Evolutionary conservation across 2,888 invertebrate genomes (phyloP).

Genomic region (Drosophila paracracens): DNA sequence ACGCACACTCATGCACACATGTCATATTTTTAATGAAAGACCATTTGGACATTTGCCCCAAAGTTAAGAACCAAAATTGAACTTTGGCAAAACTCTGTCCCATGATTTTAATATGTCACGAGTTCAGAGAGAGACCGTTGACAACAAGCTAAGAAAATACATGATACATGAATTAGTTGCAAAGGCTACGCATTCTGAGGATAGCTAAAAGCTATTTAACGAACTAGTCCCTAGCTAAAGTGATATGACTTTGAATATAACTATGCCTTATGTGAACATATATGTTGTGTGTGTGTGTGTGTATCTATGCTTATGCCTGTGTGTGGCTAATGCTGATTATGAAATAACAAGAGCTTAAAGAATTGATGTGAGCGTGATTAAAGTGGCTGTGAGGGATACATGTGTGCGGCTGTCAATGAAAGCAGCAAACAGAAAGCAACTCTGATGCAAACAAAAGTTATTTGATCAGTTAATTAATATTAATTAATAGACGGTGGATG

Average conservation of each 20-base stretch:
- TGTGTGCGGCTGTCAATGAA: not conserved
- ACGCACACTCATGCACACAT: conserved; percentile 23
- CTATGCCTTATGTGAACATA: not conserved
- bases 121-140: conserved; percentile 10
- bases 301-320: not conserved
- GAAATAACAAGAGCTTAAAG: not conserved
- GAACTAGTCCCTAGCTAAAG: not conserved
- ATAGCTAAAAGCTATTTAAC: conserved; percentile 16
- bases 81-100: conserved; percentile 9
- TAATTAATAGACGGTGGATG: not conserved
- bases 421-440: not conserved
- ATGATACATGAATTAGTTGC: conserved; percentile 22
- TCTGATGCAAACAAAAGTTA: not conserved
- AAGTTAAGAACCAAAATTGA: conserved; percentile 38
- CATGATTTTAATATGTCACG: conserved; percentile 40
- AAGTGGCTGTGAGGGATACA: not conserved
- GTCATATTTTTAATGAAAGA: conserved; percentile 63
- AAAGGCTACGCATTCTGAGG: conserved; percentile 21
- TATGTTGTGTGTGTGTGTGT: not conserved
- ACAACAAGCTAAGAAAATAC: conserved; percentile 14
- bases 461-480: not conserved
- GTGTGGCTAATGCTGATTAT: not conserved
- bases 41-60: conserved; percentile 29
- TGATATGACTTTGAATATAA: conserved; percentile 4
- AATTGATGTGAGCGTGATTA: conserved; percentile 10